These are phyloP conservation scores for Dendroctonus ponderosae DNA, from an alignment of 1,140 invertebrate genomes.

Conservation along the genomic window DNA sequence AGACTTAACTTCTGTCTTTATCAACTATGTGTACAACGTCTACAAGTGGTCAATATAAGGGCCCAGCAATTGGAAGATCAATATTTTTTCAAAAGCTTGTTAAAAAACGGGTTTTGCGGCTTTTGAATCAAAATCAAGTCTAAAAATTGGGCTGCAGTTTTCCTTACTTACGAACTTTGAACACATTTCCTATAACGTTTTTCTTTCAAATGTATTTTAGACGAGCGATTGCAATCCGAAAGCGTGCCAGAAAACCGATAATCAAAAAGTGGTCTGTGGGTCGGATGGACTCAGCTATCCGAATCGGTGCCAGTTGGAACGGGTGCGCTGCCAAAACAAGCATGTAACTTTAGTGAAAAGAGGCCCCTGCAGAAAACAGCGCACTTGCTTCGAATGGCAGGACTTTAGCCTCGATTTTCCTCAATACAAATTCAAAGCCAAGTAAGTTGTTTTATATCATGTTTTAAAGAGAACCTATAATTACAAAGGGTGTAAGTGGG, in stretches of 20 bases:
- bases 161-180: background rate
- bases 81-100: background rate
- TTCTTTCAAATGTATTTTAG: slow-evolving; percentile 13
- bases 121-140: background rate
- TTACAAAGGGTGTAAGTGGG: too few relatives aligned
- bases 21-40: background rate
- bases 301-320: slow-evolving; percentile 71
- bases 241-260: slow-evolving; percentile 42
- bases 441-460: background rate
- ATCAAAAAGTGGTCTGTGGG: slow-evolving; percentile 67
- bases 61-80: background rate
- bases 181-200: background rate
- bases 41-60: background rate
- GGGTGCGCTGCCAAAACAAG: slow-evolving; percentile 67
- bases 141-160: background rate
- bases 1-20: too few relatives aligned
- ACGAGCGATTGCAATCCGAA: slow-evolving; percentile 41
- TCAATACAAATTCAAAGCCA: slow-evolving; percentile 22
- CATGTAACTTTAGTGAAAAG: slow-evolving; percentile 67
- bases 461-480: too few relatives aligned
- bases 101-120: background rate
- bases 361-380: slow-evolving; percentile 61
- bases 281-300: slow-evolving; percentile 78
- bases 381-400: slow-evolving; percentile 41
- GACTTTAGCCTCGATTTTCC: slow-evolving; percentile 22